Conservation (phyloP, 2,888 invertebrate genomes). For the Furcula furcula region DNA sequence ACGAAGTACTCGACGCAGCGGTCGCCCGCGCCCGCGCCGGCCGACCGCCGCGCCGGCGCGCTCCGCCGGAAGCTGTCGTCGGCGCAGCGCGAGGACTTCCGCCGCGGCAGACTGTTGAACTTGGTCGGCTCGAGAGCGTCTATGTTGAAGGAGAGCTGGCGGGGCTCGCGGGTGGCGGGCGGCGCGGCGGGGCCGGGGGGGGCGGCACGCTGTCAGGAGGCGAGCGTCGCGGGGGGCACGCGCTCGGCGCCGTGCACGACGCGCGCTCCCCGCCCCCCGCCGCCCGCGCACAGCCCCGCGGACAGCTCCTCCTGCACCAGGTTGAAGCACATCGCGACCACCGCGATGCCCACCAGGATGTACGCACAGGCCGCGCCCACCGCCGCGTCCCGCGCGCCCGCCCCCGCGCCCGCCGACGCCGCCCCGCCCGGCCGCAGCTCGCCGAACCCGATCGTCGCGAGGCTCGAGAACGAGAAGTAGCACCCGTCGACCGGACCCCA, state of each 20-base stretch:
- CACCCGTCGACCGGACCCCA: conserved; percentile 95
- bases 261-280: conserved; percentile 48
- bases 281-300: conserved; percentile 40
- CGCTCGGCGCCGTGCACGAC: conserved; percentile 69
- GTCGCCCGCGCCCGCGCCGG: conserved; percentile 81
- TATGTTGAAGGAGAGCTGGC: conserved; percentile 58
- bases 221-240: conserved; percentile 71
- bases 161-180: conserved; percentile 40
- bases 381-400: conserved; percentile 84
- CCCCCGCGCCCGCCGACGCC: conserved; percentile 70
- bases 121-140: conserved; percentile 69
- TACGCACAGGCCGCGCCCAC: conserved; percentile 90
- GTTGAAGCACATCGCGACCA: conserved; percentile 94
- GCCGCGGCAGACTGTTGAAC: conserved; percentile 82
- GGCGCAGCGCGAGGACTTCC: conserved; percentile 55
- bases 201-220: conserved; percentile 81
- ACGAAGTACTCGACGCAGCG: conserved; percentile 91
- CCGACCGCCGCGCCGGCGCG: conserved; percentile 84
- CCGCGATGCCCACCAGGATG: conserved; percentile 91
- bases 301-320: conserved; percentile 89
- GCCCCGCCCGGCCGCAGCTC: conserved; percentile 89
- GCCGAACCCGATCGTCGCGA: conserved; percentile 93
- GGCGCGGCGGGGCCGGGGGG: conserved; percentile 51
- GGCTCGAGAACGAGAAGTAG: conserved; percentile 89
- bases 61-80: conserved; percentile 84